Percentiles rank a stretch among this genome's conserved stretches.
phyloP scores from a whole-genome alignment of 2,113 vertebrate species.

The Platichthys stellatus region DNA sequence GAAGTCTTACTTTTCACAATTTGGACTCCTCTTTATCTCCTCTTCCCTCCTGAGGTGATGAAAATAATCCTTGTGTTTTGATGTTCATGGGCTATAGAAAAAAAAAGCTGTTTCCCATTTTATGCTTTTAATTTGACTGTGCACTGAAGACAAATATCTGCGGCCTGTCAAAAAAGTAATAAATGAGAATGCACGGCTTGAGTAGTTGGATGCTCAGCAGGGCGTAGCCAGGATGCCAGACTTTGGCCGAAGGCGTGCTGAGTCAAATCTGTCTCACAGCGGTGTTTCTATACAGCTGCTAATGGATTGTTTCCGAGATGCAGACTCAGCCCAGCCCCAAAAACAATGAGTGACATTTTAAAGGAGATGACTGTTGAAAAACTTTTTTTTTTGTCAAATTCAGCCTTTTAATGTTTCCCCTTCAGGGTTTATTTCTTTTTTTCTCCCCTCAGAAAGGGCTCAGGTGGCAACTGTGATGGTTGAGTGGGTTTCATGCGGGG shows the following conservation, averaged over 20 bases:
- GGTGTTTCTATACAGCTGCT: conserved; percentile 30
- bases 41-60: conserved; percentile 46
- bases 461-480: conserved; percentile 21
- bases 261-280: conserved; percentile 63
- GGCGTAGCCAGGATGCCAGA: conserved; percentile 35
- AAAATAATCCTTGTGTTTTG: conserved; percentile 67
- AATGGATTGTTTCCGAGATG: conserved; percentile 59
- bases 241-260: conserved; percentile 57
- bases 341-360: conserved; percentile 46
- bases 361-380: conserved; percentile 37
- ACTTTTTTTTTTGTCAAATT: conserved; percentile 38
- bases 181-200: conserved; percentile 53
- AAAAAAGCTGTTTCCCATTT: conserved; percentile 45
- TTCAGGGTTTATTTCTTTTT: background rate
- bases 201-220: conserved; percentile 37
- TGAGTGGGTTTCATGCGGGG: conserved; percentile 34
- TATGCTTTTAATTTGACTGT: conserved; percentile 51
- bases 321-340: conserved; percentile 24
- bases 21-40: background rate
- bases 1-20: background rate
- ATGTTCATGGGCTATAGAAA: conserved; percentile 42
- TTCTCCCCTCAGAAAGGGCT: conserved; percentile 4
- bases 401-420: conserved; percentile 30
- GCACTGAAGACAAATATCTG: conserved; percentile 49
- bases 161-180: conserved; percentile 60